phyloP scores from a whole-genome alignment of 1,140 invertebrate species.

The Ostrea edulis region DNA sequence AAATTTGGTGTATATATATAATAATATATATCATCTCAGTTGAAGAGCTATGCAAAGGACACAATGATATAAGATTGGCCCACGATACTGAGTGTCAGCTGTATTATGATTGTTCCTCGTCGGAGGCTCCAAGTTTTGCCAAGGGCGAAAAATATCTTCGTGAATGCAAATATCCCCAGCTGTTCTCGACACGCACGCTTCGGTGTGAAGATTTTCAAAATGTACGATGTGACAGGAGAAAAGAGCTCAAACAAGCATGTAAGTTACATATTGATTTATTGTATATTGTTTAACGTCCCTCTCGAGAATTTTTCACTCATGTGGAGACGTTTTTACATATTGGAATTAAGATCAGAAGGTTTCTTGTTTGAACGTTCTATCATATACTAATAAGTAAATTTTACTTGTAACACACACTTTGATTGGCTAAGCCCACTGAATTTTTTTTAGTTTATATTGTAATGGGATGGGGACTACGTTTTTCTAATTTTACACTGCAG shows the following conservation, averaged over 20 bases:
- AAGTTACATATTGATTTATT: no score
- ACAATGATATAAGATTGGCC: slow-evolving; percentile 42
- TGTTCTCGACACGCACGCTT: slow-evolving; percentile 54
- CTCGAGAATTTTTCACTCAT: no score
- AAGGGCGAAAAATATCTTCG: slow-evolving; percentile 52
- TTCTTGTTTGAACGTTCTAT: no score
- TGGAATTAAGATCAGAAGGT: not conserved
- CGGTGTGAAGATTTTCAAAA: slow-evolving; percentile 56
- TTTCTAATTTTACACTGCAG: no score
- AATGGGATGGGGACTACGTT: no score
- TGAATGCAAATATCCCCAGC: slow-evolving; percentile 66
- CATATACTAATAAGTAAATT: no score
- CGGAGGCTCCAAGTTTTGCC: slow-evolving; percentile 53
- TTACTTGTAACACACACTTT: no score
- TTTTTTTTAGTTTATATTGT: no score
- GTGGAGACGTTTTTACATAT: no score
- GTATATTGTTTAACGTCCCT: no score
- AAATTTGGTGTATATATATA: no score
- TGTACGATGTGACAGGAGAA: slow-evolving; percentile 59
- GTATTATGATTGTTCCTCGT: slow-evolving; percentile 61
- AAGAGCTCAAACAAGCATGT: slow-evolving; percentile 58
- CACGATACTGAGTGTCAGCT: slow-evolving; percentile 63
- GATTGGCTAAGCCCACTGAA: no score
- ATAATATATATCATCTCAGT: not conserved
- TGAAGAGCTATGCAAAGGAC: slow-evolving; percentile 43